Percentiles rank a stretch among this genome's conserved stretches.
phyloP scores from a whole-genome alignment of 2,888 invertebrate species.

The Heliconius erato region DNA sequence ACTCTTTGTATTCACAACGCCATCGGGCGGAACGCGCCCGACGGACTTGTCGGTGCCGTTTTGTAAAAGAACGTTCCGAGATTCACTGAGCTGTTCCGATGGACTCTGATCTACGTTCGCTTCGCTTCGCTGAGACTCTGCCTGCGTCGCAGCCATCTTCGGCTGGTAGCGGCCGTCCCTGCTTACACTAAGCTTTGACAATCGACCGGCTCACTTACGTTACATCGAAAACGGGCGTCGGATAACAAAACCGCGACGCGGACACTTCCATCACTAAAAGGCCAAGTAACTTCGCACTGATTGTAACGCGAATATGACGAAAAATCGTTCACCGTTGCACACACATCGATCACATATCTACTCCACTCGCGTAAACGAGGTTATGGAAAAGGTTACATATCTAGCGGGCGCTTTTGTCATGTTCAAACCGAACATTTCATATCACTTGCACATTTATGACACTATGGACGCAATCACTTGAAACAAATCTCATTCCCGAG shows the following conservation, averaged over 20 bases:
- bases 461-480: constrained; percentile 73
- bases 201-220: constrained; percentile 86
- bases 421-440: constrained; percentile 82
- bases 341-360: constrained; percentile 91
- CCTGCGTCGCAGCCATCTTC: constrained; percentile 95
- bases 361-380: constrained; percentile 92
- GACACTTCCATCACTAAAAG: constrained; percentile 85
- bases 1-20: constrained; percentile 88
- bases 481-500: constrained; percentile 75
- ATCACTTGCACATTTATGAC: constrained; percentile 79
- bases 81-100: constrained; percentile 88
- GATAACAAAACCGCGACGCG: constrained; percentile 84
- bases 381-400: constrained; percentile 91
- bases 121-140: constrained; percentile 93
- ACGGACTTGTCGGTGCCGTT: constrained; percentile 92
- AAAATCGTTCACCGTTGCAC: constrained; percentile 89
- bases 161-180: constrained; percentile 84
- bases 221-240: constrained; percentile 86
- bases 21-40: constrained; percentile 88
- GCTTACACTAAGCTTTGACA: constrained; percentile 87
- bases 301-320: constrained; percentile 83
- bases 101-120: constrained; percentile 88
- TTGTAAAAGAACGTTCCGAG: constrained; percentile 89
- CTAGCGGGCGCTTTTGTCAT: constrained; percentile 86
- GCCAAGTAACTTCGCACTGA: constrained; percentile 77